A percentile compares a stretch with the other conserved stretches of the same genome.
phyloP scores from a whole-genome alignment of 2,797 vertebrate species.

The Octomys mimax region DNA sequence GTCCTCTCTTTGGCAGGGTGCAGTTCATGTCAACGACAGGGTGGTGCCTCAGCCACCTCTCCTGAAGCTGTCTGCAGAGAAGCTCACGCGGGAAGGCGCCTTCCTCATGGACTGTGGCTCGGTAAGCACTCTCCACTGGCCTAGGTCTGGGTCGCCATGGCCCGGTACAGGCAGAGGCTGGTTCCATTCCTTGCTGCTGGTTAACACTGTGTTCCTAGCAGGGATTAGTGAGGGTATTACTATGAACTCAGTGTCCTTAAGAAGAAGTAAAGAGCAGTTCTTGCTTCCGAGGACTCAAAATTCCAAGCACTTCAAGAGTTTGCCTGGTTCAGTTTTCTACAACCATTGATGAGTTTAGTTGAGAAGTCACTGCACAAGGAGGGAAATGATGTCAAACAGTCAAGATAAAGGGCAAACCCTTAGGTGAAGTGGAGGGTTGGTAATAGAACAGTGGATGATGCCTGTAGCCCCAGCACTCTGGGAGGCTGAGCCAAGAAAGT shows the following conservation, averaged over 20 bases:
- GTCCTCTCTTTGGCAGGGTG: conserved; percentile 89
- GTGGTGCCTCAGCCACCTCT: conserved; percentile 96
- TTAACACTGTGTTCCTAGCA: neutral
- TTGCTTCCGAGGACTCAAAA: conserved; percentile 11
- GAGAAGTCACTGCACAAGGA: neutral
- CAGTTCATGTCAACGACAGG: conserved; percentile 94
- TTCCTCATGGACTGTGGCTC: conserved; percentile 98
- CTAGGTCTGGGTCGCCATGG: neutral
- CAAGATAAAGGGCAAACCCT: neutral
- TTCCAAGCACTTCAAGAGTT: conserved; percentile 2
- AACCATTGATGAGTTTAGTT: neutral
- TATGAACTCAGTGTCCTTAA: neutral
- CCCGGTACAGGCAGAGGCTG: no score
- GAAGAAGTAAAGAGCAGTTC: neutral
- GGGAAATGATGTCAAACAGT: neutral
- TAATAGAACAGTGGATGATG: neutral
- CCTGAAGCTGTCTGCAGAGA: conserved; percentile 95
- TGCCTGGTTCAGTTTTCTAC: neutral
- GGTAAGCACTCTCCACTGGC: conserved; percentile 87
- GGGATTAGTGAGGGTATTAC: conserved; percentile 3
- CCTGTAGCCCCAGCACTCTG: neutral
- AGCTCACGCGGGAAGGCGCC: conserved; percentile 95
- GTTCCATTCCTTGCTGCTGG: no score
- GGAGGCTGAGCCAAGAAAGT: neutral
- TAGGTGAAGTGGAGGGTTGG: neutral